Base-by-base conservation (phyloP, 2,797 vertebrate species). In the Coreius guichenoti region DNA sequence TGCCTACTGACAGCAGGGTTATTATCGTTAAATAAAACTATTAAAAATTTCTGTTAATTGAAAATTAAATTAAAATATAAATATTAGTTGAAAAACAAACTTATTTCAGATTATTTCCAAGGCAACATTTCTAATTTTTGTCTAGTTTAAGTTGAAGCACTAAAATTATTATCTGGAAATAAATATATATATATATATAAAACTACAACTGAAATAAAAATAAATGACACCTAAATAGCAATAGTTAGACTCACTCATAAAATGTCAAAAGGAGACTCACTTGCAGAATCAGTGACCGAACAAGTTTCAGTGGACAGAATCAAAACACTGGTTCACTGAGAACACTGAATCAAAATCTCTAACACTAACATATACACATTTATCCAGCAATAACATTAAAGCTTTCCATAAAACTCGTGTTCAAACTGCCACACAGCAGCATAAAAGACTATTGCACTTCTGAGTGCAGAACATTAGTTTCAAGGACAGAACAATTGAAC, bases 381-480 rank as follows among this genome's bases (percentile, higher is more conserved):
- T 31, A 39, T 9, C 31, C 29, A 23, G 69, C 4, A 69, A 14
- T 81, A 29, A 26, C 16, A 45, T 56, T 14, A 21, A n/a, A 72
- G 14, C 33, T 81, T 29, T 80, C 29, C 36, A 61, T 29, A 31
- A 72, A 1, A 61, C 4, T 43, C 11, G 8, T 39, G 16, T 56
- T 80, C 23, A 54, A 13, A 7, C 56, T 26, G 33, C 13, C 23
- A 39, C n/a, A 12, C 67, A 29, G 23, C 3, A 43, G 47, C 29
- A 51, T 9, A 17, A 36, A 23, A 51, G 6, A 43, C 31, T 58
- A 17, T 11, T 54, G 21, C 47, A 54, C 14, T 36, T 36, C 43
- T 39, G 31, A 70, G 65, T 6, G 80, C 68, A 39, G 72, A 39
- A 65, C 14, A 49, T 75, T 74, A 26, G 54, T 78, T 78, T 49